These are phyloP conservation scores for Lathamus discolor DNA, from an alignment of 2,113 vertebrate genomes.

Conservation along the genomic window DNA sequence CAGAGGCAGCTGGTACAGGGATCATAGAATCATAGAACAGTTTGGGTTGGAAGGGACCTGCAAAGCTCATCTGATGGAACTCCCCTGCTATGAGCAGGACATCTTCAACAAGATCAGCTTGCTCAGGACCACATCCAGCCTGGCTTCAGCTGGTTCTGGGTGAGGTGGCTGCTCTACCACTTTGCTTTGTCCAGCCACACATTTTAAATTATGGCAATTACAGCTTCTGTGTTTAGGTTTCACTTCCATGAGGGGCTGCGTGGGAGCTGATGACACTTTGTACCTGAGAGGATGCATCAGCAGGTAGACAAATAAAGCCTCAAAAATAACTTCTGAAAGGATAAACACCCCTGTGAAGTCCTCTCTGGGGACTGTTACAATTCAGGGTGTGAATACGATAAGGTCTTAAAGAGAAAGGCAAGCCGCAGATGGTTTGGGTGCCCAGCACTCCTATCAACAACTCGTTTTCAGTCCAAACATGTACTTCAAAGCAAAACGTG, in stretches of 20 bases:
- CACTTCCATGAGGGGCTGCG: accelerated
- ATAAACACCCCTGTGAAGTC: background rate
- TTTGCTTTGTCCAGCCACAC: background rate
- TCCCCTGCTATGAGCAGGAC: background rate
- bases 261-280: background rate
- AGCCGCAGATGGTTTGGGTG: background rate
- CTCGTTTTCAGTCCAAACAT: constrained; percentile 25
- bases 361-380: background rate
- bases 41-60: background rate
- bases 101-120: background rate
- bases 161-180: background rate
- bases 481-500: background rate
- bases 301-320: background rate
- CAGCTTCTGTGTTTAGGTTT: background rate
- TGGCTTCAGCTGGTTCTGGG: background rate
- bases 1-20: background rate
- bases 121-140: background rate
- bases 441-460: background rate
- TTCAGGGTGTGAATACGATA: background rate
- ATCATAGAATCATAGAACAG: background rate
- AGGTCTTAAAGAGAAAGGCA: background rate
- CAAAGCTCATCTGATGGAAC: background rate
- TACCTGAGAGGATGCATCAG: background rate
- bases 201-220: background rate
- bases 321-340: background rate